Evolutionary conservation across 2,113 vertebrate genomes (phyloP).

Genomic region (Oceanites oceanicus): DNA sequence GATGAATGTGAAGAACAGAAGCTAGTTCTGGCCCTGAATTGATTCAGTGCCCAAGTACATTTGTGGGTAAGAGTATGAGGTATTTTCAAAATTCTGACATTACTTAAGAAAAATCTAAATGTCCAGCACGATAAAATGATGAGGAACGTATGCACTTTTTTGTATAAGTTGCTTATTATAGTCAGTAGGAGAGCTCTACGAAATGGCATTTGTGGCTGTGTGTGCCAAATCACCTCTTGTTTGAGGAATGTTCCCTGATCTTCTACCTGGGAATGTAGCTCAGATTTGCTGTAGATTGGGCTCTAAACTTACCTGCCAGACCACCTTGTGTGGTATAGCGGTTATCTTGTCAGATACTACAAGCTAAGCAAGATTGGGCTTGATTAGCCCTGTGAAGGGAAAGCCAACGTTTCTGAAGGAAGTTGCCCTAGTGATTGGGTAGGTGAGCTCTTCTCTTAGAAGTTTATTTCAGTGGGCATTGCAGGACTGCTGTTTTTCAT

Average conservation of each 20-base stretch:
- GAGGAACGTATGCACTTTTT: neutral
- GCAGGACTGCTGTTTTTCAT: neutral
- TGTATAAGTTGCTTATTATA: neutral
- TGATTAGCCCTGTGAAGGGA: neutral
- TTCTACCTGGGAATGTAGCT: neutral
- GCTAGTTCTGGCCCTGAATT: neutral
- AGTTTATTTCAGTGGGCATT: neutral
- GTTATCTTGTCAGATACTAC: neutral
- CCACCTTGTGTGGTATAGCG: neutral
- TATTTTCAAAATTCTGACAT: neutral
- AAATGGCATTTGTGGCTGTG: neutral
- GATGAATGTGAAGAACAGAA: neutral
- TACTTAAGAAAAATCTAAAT: neutral
- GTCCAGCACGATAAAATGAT: neutral
- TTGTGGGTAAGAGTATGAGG: neutral
- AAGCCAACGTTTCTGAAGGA: neutral
- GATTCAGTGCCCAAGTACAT: neutral
- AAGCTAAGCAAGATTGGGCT: neutral
- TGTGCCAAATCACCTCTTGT: neutral
- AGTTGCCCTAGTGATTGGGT: neutral
- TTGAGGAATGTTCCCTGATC: neutral
- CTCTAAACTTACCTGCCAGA: neutral
- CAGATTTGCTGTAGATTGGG: neutral
- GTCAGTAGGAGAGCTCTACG: neutral
- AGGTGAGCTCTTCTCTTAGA: neutral